Conservation (phyloP, 2,797 vertebrate species). For the Babyrousa celebensis region DNA sequence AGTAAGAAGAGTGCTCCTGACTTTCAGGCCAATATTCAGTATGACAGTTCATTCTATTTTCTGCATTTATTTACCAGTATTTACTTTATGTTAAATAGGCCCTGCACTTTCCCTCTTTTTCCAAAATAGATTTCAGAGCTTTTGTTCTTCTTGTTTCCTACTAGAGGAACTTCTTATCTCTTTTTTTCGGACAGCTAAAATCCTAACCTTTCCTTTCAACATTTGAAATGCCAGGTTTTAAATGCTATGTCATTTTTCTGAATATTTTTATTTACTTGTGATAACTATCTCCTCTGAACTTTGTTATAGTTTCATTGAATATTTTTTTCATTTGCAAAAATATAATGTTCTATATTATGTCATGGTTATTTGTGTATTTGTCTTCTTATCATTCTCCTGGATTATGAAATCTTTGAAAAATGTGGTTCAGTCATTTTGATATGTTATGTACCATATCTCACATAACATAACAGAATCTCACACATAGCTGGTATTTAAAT, state of each 20-base stretch:
- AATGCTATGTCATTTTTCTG: not conserved
- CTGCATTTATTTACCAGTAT: not conserved
- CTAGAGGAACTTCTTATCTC: not conserved
- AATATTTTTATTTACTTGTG: slow-evolving; percentile 33
- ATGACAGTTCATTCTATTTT: slow-evolving; percentile 7
- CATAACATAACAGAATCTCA: not conserved
- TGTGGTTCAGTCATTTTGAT: not conserved
- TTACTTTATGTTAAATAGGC: not conserved
- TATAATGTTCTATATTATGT: slow-evolving; percentile 34
- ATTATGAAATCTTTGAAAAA: slow-evolving; percentile 31
- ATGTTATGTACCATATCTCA: not conserved
- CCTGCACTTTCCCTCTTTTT: not conserved
- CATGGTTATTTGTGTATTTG: not conserved
- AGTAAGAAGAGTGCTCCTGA: not conserved
- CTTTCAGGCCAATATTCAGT: not conserved
- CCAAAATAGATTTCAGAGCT: not conserved
- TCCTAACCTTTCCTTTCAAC: slow-evolving; percentile 31
- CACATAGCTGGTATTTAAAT: not conserved
- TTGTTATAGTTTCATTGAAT: not conserved
- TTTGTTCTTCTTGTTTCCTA: not conserved
- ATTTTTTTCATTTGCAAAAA: slow-evolving; percentile 30
- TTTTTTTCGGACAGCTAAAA: slow-evolving; percentile 13
- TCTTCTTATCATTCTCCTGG: not conserved
- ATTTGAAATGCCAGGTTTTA: slow-evolving; percentile 35
- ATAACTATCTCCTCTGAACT: not conserved